Evolutionary conservation across 1,140 invertebrate genomes (phyloP), one percentile per base, ranked within the genome.

Genomic region (Thaumetopoea pityocampa): DNA sequence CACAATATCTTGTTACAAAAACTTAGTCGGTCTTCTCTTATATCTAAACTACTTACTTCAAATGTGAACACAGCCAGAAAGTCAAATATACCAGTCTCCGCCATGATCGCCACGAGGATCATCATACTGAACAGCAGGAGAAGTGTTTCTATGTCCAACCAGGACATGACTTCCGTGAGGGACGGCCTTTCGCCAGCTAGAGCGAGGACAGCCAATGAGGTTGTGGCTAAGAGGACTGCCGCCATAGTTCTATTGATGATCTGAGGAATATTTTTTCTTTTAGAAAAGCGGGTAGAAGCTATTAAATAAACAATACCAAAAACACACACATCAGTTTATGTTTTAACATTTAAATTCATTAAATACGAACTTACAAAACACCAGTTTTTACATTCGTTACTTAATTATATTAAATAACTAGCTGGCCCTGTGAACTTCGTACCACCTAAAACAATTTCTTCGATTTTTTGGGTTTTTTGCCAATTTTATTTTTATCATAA

Each of bases 41-140:
- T 18, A 33, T 5, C 2, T 10, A 3, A 5, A 2, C 18, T 1
- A 38, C 60, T 72, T 68, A 92, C 91, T 85, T 93, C 92, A 53
- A 91, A 95, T 27, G 94, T 93, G 56, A 91, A 88, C 1, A 96
- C 92, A 4, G 95, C 93, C 17, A 94, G 80, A 67, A 92, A 96
- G 77, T 97, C 94, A 68, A 97, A 97, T 58, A 96, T 89, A 0
- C 95, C 95, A 5, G 95, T 96, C 67, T 97, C 94, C 1, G 94
- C 93, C 20, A 97, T 88, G 37, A 97, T 92, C 0, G 93, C 92
- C 0, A 97, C 95, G 0, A 97, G 80, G 1, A 95, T 89, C 96
- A 97, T 97, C 96, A 97, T 97, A 8, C 94, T 93, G 69, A 97
- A 96, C 0, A 97, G 86, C 27, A 97, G 72, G 18, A 94, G 79